A percentile compares a stretch with the other conserved stretches of the same genome.
Evolutionary conservation across 2,888 invertebrate genomes (phyloP).

Genomic region (Netelia inedita): DNA sequence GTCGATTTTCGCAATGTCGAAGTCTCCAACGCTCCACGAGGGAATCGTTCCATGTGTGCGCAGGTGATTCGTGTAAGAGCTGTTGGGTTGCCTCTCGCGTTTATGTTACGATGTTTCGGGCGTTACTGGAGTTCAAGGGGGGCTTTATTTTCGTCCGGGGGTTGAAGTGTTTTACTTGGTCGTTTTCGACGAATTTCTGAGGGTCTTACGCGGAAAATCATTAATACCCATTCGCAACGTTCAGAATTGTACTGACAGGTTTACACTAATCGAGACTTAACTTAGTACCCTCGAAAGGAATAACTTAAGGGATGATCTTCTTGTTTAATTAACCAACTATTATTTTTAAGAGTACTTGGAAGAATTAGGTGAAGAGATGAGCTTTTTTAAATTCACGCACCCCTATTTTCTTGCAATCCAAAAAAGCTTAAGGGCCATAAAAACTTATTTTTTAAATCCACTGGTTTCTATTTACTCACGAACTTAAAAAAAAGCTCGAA

Average conservation of each 20-base stretch:
- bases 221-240: background rate
- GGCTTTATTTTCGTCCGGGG: background rate
- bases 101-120: constrained; percentile 33
- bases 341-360: too few relatives aligned
- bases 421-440: too few relatives aligned
- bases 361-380: too few relatives aligned
- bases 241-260: background rate
- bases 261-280: background rate
- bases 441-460: too few relatives aligned
- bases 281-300: too few relatives aligned
- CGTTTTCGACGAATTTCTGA: background rate
- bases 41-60: constrained; percentile 55
- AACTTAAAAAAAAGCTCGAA: too few relatives aligned
- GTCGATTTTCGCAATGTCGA: constrained; percentile 62
- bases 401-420: too few relatives aligned
- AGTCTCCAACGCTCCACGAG: constrained; percentile 48
- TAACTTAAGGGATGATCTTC: too few relatives aligned
- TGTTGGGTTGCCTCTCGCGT: constrained; percentile 44
- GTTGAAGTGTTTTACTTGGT: background rate
- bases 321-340: too few relatives aligned
- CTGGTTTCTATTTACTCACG: too few relatives aligned
- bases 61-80: constrained; percentile 48
- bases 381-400: too few relatives aligned
- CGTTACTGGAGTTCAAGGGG: background rate
- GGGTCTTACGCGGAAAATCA: background rate